Conservation (phyloP, 2,797 vertebrate genomes). For the Sebastes goodei region DNA sequence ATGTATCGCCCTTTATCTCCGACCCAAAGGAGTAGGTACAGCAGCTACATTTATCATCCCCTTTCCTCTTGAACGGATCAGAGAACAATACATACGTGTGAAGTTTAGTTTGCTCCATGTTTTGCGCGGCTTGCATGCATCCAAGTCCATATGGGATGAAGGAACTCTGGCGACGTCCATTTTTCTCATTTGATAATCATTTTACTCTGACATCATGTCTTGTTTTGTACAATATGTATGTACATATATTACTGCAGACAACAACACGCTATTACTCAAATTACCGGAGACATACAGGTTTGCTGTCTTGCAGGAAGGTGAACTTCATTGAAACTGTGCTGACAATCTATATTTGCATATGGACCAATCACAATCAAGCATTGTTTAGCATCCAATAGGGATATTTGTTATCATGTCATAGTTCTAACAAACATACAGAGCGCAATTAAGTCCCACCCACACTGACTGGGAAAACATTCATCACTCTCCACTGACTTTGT, state of each 20-base stretch:
- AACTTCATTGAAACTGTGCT: background rate
- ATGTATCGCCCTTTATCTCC: too few species aligned
- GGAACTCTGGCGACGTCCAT: fast-evolving
- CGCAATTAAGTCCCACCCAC: background rate
- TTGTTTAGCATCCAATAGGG: background rate
- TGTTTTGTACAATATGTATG: background rate
- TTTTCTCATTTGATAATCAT: background rate
- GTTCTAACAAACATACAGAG: background rate
- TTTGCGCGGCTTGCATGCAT: background rate
- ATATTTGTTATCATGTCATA: background rate
- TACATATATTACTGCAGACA: background rate
- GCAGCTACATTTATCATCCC: too few species aligned
- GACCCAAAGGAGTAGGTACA: too few species aligned
- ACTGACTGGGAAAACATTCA: background rate
- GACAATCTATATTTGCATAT: background rate
- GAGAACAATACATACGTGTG: background rate
- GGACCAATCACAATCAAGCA: background rate
- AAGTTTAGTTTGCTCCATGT: background rate
- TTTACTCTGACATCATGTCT: background rate
- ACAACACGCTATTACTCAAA: too few species aligned
- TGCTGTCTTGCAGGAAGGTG: background rate
- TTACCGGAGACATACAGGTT: background rate
- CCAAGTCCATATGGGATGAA: background rate
- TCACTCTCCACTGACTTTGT: background rate
- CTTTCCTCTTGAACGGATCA: background rate